These are phyloP conservation scores for Acanthosoma haemorrhoidale DNA, from an alignment of 2,888 invertebrate species.

Conservation along the genomic window DNA sequence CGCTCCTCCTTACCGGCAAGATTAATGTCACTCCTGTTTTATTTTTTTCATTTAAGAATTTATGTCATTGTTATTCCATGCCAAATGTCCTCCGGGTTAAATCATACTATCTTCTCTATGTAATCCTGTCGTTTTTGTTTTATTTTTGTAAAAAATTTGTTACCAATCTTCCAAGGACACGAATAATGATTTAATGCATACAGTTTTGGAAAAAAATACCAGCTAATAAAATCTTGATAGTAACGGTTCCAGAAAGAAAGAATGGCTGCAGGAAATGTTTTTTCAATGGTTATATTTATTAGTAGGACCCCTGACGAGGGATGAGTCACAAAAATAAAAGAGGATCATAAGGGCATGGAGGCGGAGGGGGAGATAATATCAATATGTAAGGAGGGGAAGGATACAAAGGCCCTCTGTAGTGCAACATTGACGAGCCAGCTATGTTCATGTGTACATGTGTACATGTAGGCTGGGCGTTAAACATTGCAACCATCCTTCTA, in stretches of 20 bases:
- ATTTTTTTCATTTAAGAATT: slow-evolving; percentile 6
- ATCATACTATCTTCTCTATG: too few relatives aligned
- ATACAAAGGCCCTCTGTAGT: not conserved
- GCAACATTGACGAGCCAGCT: slow-evolving; percentile 14
- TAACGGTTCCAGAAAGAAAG: too few relatives aligned
- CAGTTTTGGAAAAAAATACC: too few relatives aligned
- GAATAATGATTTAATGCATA: too few relatives aligned
- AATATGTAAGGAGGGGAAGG: slow-evolving; percentile 9
- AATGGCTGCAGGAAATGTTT: not conserved
- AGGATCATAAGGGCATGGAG: slow-evolving; percentile 5
- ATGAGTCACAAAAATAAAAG: not conserved
- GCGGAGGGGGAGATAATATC: not conserved
- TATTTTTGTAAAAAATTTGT: too few relatives aligned
- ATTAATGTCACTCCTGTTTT: not conserved
- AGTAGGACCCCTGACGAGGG: not conserved
- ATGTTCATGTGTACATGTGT: too few relatives aligned
- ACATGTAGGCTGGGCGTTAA: too few relatives aligned
- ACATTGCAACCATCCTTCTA: too few relatives aligned
- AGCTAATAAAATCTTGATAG: too few relatives aligned
- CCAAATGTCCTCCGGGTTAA: too few relatives aligned
- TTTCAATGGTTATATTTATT: not conserved
- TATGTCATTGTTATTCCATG: not conserved
- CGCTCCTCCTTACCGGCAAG: not conserved
- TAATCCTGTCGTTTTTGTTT: too few relatives aligned
- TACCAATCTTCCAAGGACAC: too few relatives aligned